Evolutionary conservation across 2,113 vertebrate genomes (phyloP).

Genomic region (Martes martes): DNA sequence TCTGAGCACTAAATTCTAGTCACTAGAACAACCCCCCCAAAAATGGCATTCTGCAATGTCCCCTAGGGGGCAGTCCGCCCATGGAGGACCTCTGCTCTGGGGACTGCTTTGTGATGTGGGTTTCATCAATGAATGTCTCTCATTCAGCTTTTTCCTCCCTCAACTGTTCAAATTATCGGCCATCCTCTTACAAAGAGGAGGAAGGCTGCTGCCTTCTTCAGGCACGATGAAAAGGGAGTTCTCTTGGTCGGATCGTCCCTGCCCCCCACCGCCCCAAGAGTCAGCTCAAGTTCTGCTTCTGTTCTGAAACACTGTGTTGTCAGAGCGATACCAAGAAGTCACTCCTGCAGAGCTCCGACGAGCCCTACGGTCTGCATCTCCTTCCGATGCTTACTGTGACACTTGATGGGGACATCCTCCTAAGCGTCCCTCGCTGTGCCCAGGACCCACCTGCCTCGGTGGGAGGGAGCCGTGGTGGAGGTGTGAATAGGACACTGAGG

Average conservation of each 20-base stretch:
- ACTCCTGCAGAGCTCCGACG: not conserved
- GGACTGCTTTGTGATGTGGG: not conserved
- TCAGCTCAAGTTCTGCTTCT: not conserved
- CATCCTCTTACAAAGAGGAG: not conserved
- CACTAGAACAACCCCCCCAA: not conserved
- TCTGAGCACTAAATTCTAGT: not conserved
- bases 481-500: too few species aligned
- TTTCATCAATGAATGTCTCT: not conserved
- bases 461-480: not conserved
- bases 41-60: not conserved
- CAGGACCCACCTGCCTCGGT: accelerated
- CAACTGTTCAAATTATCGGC: not conserved
- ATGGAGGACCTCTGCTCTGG: not conserved
- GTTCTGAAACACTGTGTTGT: not conserved
- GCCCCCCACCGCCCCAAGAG: accelerated
- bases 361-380: accelerated
- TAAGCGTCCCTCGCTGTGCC: accelerated
- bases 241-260: not conserved
- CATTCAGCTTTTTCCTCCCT: too few species aligned
- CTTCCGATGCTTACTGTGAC: not conserved
- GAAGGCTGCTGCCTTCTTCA: not conserved
- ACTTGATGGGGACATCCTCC: not conserved
- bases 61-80: not conserved
- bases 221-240: not conserved
- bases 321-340: not conserved